Base-by-base conservation (phyloP, 2,113 vertebrate genomes). In the Rhizomys pruinosus region DNA sequence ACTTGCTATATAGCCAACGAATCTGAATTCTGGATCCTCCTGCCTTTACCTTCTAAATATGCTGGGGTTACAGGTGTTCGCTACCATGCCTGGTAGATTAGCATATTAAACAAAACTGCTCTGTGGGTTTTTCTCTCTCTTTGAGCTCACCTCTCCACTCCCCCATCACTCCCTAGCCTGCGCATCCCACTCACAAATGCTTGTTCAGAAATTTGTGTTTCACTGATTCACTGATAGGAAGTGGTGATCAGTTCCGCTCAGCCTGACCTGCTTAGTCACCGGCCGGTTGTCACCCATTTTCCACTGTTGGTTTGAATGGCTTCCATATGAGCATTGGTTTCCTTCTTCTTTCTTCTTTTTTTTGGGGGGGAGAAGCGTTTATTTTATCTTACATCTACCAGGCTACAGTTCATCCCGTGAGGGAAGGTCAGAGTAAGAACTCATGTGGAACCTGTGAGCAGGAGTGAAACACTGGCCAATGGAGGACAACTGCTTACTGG, bases 191-290 rank as follows among this genome's bases (percentile, higher is more conserved):
- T 63, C 55, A 86, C 34, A 93, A 29, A 93, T 32, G 37, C 72
- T 73, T 20, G 39, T 61, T 90, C 63, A 79, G 42, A 95, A 82
- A 88, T 72, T 84, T 89, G 32, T 37, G n/a, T 52, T 88, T 69
- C 55, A 63, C 5, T 16, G 7, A 71, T 71, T 0, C 1, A 3
- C n/a, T 76, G 3, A 69, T 55, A 7, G 69, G 63, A 96, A 74
- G 59, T 82, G 73, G 44, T 93, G 72, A 15, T 55, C 61, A 10
- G 3, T 64, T 89, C 44, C n/a, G 44, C 10, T 44, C 66, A 82
- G 63, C 55, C 61, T 59, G 13, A 61, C 22, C 84, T 90, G 55
- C 34, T 87, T 29, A 84, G 76, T 10, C 52, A 23, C 63, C n/a
- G n/a, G n/a, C n/a, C n/a, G 84, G 2, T 59, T 47, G 66, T 55